Conservation (phyloP, 2,888 invertebrate genomes). For the Brenthis daphne region DNA sequence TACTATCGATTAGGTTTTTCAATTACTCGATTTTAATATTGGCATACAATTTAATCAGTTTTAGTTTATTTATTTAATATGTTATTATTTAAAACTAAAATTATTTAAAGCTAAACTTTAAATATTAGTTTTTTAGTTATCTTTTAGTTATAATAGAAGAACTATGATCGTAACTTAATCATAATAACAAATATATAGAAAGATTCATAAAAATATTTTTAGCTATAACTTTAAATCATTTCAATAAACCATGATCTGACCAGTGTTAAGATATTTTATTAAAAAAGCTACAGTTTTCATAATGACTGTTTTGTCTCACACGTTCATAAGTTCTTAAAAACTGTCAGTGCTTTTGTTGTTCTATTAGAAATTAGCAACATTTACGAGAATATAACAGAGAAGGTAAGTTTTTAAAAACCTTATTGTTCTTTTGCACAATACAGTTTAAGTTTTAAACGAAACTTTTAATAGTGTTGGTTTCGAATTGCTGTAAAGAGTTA, state of each 20-base stretch:
- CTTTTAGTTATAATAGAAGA: too few species aligned
- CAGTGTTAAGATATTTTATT: slow-evolving; percentile 5
- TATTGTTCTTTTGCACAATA: neutral
- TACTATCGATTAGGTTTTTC: too few species aligned
- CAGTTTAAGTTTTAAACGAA: neutral
- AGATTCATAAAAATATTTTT: neutral
- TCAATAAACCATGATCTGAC: slow-evolving; percentile 25
- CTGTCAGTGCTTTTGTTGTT: slow-evolving; percentile 8
- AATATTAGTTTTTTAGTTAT: too few species aligned
- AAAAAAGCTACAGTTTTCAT: slow-evolving; percentile 10
- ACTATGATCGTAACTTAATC: too few species aligned
- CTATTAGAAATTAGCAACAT: neutral
- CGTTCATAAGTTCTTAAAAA: neutral
- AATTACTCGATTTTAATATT: too few species aligned
- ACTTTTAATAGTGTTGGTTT: neutral
- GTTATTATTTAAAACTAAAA: too few species aligned
- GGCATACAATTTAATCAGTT: too few species aligned
- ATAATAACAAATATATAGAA: neutral
- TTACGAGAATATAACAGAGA: neutral
- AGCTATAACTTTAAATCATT: neutral
- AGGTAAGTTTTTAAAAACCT: slow-evolving; percentile 17
- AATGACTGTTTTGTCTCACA: slow-evolving; percentile 24
- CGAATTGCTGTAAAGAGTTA: neutral
- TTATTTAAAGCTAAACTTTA: too few species aligned
- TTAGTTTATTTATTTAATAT: too few species aligned